phyloP scores from a whole-genome alignment of 2,113 vertebrate species.

The Cercocebus atys region DNA sequence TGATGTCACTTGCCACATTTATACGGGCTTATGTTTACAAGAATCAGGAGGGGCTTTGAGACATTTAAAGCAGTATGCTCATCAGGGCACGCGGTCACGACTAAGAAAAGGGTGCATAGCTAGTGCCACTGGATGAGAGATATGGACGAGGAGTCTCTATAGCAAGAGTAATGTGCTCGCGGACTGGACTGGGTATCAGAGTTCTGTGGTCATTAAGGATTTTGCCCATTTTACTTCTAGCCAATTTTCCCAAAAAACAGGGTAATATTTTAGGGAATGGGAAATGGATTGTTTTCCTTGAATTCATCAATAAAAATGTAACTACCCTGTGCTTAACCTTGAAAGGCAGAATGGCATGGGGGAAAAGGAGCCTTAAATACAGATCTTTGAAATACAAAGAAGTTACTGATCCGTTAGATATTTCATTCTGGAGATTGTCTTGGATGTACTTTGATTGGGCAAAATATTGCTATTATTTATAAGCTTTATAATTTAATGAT shows the following conservation, averaged over 20 bases:
- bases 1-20: too few relatives aligned
- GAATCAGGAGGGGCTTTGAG: too few relatives aligned
- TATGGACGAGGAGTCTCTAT: background rate
- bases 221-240: background rate
- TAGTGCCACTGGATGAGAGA: too few relatives aligned
- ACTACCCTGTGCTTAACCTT: background rate
- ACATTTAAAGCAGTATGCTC: too few relatives aligned
- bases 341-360: background rate
- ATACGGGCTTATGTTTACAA: too few relatives aligned
- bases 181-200: background rate
- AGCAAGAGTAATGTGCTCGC: background rate
- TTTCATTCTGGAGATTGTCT: background rate
- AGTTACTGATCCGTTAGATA: background rate
- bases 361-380: background rate
- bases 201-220: background rate
- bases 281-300: background rate
- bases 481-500: background rate
- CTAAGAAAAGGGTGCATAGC: too few relatives aligned
- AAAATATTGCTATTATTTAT: background rate
- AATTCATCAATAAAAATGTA: background rate
- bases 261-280: background rate
- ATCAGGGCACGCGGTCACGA: too few relatives aligned
- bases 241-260: background rate
- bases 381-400: background rate
- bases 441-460: background rate